These are phyloP conservation scores for Nibea albiflora DNA, from an alignment of 2,113 vertebrate genomes.

Conservation along the genomic window DNA sequence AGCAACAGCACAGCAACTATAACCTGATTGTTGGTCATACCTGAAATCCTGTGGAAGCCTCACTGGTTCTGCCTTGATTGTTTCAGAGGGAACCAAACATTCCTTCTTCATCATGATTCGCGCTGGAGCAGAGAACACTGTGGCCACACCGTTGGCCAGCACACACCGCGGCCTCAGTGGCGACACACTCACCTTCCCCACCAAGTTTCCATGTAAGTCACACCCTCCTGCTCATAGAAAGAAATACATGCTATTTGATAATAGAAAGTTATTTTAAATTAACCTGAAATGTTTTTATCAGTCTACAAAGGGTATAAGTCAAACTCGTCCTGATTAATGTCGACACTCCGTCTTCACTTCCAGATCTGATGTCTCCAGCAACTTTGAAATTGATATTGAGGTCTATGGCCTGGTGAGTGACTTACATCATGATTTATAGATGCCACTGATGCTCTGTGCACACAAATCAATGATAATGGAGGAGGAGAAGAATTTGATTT, in stretches of 20 bases:
- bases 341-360: neutral
- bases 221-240: neutral
- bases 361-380: slow-evolving; percentile 91
- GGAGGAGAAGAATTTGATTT: too few species aligned
- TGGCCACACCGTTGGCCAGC: slow-evolving; percentile 91
- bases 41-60: neutral
- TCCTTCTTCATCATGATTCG: slow-evolving; percentile 93
- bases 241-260: neutral
- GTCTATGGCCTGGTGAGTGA: slow-evolving; percentile 93
- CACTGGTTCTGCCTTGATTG: neutral
- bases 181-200: slow-evolving; percentile 92
- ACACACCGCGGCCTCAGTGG: slow-evolving; percentile 89
- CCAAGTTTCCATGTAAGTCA: slow-evolving; percentile 90
- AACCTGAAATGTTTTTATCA: neutral
- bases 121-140: slow-evolving; percentile 90
- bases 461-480: too few species aligned
- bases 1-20: neutral
- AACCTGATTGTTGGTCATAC: too few species aligned
- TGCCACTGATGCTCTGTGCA: neutral
- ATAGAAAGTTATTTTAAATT: neutral
- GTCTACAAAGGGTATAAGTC: neutral
- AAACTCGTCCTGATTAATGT: neutral
- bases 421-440: neutral
- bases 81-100: slow-evolving; percentile 90
- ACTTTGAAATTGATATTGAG: slow-evolving; percentile 93